phyloP scores from a whole-genome alignment of 2,888 invertebrate genomes.

The Salticus scenicus region DNA sequence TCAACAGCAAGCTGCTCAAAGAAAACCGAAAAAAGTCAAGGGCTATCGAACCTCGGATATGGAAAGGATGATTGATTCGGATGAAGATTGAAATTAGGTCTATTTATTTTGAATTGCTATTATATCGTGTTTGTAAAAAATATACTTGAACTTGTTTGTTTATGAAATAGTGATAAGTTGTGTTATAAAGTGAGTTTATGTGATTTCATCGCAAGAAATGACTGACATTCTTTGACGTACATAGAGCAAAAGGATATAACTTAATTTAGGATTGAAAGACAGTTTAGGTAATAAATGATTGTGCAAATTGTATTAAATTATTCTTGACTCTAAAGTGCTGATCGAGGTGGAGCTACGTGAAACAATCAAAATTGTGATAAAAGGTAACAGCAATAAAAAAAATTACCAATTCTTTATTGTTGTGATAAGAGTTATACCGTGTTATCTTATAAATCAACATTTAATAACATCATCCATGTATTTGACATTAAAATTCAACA shows the following conservation, averaged over 20 bases:
- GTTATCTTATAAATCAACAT: too few relatives aligned
- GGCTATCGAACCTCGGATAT: slow-evolving; percentile 62
- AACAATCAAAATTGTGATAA: slow-evolving; percentile 59
- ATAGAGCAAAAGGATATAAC: background rate
- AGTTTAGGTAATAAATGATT: slow-evolving; percentile 48
- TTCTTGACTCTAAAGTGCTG: slow-evolving; percentile 29
- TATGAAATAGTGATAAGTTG: background rate
- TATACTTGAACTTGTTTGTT: slow-evolving; percentile 18
- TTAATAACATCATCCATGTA: too few relatives aligned
- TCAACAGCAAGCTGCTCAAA: slow-evolving; percentile 32
- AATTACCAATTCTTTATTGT: too few relatives aligned
- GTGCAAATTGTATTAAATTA: slow-evolving; percentile 24
- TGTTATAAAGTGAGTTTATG: background rate
- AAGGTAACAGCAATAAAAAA: slow-evolving; percentile 40
- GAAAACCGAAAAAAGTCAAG: slow-evolving; percentile 31
- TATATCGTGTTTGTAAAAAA: slow-evolving; percentile 24
- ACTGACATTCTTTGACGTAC: slow-evolving; percentile 3
- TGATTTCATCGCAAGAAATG: background rate
- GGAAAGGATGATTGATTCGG: slow-evolving; percentile 68
- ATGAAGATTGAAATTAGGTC: slow-evolving; percentile 67
- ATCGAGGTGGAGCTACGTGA: slow-evolving; percentile 46
- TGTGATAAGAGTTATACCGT: too few relatives aligned
- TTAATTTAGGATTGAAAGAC: slow-evolving; percentile 17
- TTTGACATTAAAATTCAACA: too few relatives aligned
- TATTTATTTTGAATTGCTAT: slow-evolving; percentile 33